Conservation (phyloP, 2,888 invertebrate species). For the Gandaritis pyraliata region DNA sequence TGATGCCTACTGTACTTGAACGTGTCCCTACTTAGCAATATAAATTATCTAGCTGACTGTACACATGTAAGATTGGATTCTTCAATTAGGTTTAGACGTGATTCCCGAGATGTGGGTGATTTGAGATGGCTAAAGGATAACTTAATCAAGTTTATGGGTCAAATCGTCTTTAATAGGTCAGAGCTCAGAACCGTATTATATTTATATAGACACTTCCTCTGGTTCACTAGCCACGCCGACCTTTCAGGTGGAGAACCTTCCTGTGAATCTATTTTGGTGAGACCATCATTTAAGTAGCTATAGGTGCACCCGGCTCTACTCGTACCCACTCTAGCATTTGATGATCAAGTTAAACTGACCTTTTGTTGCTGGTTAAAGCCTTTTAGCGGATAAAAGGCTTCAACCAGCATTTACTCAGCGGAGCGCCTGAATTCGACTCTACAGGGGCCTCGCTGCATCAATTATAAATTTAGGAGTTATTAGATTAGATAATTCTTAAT, state of each 20-base stretch:
- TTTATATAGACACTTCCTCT: conserved; percentile 3
- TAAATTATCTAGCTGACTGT: conserved; percentile 7
- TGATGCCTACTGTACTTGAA: too few relatives aligned
- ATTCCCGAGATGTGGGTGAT: conserved; percentile 33
- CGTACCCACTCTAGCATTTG: too few relatives aligned
- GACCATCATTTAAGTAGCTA: too few relatives aligned
- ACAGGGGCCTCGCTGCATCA: too few relatives aligned
- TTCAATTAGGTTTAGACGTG: conserved; percentile 5
- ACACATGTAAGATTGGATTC: conserved; percentile 3
- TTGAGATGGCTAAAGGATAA: conserved; percentile 28
- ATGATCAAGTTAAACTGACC: too few relatives aligned
- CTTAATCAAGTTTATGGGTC: conserved; percentile 26
- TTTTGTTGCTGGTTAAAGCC: too few relatives aligned
- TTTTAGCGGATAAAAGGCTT: too few relatives aligned
- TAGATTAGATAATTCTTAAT: too few relatives aligned
- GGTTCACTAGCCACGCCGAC: conserved; percentile 16
- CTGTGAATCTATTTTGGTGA: not conserved
- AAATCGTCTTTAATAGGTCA: conserved; percentile 23
- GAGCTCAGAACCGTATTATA: not conserved
- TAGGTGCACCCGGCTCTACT: too few relatives aligned
- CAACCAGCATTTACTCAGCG: too few relatives aligned
- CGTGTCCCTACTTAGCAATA: not conserved
- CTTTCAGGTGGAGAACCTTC: conserved; percentile 7
- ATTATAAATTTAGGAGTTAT: too few relatives aligned
- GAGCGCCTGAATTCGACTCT: too few relatives aligned